Conservation (phyloP, 2,888 invertebrate species). For the Acanthoscelides obtectus region DNA sequence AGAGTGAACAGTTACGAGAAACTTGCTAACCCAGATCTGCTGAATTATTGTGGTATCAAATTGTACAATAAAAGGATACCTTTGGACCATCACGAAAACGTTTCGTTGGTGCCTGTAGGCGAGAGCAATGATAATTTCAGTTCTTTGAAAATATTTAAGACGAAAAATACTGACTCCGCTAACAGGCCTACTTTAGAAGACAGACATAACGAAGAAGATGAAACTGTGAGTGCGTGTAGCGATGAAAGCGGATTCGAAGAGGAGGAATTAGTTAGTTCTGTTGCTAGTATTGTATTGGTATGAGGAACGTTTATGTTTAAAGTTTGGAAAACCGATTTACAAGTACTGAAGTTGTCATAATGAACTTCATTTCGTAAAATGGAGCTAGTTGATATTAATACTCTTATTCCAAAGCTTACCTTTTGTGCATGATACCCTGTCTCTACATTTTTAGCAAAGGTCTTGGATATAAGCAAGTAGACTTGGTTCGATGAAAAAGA, state of each 20-base stretch:
- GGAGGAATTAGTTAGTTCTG: slow-evolving; percentile 51
- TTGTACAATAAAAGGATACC: slow-evolving; percentile 31
- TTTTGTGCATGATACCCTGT: too few species aligned
- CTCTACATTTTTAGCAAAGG: too few species aligned
- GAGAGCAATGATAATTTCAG: slow-evolving; percentile 44
- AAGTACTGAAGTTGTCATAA: background rate
- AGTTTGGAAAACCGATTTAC: background rate
- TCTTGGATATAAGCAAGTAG: too few species aligned
- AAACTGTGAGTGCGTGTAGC: slow-evolving; percentile 73
- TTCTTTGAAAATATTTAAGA: slow-evolving; percentile 47
- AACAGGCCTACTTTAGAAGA: slow-evolving; percentile 12
- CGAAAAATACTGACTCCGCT: slow-evolving; percentile 36
- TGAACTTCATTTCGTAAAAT: background rate
- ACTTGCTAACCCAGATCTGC: slow-evolving; percentile 32
- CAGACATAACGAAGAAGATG: slow-evolving; percentile 39
- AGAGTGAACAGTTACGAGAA: slow-evolving; percentile 40
- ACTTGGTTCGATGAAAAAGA: too few species aligned
- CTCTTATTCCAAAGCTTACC: too few species aligned
- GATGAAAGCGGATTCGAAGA: slow-evolving; percentile 92
- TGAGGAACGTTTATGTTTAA: slow-evolving; percentile 16
- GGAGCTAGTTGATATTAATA: background rate
- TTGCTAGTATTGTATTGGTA: slow-evolving; percentile 43
- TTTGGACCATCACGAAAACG: slow-evolving; percentile 41
- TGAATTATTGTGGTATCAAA: slow-evolving; percentile 36
- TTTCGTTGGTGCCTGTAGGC: slow-evolving; percentile 46